These are phyloP conservation scores for Andrena trimmerana DNA, from an alignment of 2,888 invertebrate genomes.

Conservation along the genomic window DNA sequence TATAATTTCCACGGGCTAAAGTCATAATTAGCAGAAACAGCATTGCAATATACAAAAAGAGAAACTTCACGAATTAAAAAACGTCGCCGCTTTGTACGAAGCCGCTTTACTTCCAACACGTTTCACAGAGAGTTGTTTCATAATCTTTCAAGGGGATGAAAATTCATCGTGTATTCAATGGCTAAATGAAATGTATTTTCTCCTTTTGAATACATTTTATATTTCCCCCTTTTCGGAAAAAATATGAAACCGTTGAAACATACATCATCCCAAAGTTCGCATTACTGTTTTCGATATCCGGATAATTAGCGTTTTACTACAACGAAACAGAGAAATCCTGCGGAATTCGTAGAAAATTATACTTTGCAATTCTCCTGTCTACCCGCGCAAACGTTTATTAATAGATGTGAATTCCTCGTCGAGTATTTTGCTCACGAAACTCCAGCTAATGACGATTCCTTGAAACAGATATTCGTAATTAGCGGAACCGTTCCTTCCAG, in stretches of 20 bases:
- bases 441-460: conserved; percentile 14
- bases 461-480: conserved; percentile 30
- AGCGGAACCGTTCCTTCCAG: background rate
- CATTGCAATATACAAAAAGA: conserved; percentile 27
- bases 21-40: conserved; percentile 40
- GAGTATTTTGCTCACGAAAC: background rate
- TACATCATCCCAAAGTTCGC: background rate
- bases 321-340: conserved; percentile 22
- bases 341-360: conserved; percentile 2
- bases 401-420: conserved; percentile 13
- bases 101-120: background rate
- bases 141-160: background rate
- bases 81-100: background rate
- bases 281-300: background rate
- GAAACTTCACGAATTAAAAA: conserved; percentile 31
- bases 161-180: background rate
- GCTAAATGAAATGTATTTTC: background rate
- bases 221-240: too few relatives aligned
- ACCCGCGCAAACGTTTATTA: conserved; percentile 2
- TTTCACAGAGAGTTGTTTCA: background rate
- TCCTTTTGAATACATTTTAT: too few relatives aligned
- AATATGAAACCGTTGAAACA: too few relatives aligned
- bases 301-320: conserved; percentile 20
- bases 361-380: conserved; percentile 21
- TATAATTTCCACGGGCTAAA: conserved; percentile 24